A percentile compares a stretch with the other conserved stretches of the same genome.
Evolutionary conservation across 2,888 invertebrate species (phyloP).

Genomic region (Caenorhabditis imperialis): DNA sequence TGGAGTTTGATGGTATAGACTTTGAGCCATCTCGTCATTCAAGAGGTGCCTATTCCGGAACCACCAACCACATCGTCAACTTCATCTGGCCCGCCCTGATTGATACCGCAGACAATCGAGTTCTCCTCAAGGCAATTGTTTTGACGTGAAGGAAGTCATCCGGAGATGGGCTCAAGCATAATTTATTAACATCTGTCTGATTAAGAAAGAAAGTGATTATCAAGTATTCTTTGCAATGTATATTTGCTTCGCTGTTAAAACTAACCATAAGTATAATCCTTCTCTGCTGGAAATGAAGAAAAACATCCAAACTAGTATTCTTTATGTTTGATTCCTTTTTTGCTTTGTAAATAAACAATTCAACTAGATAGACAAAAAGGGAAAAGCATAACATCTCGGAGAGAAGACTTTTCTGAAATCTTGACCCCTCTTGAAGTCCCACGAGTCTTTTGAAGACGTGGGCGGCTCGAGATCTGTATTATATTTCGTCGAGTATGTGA

Average conservation of each 20-base stretch:
- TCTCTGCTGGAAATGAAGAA: no score
- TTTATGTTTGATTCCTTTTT: conserved; percentile 1
- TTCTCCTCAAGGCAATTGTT: conserved; percentile 65
- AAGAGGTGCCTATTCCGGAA: conserved; percentile 50
- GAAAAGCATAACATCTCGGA: conserved; percentile 7
- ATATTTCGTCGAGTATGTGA: no score
- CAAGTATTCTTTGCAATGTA: conserved; percentile 1
- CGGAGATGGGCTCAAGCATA: conserved; percentile 11
- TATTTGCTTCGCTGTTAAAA: no score
- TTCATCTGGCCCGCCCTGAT: conserved; percentile 68
- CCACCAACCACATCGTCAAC: conserved; percentile 49
- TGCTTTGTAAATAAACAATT: conserved; percentile 41
- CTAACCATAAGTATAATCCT: no score
- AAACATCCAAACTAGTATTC: no score
- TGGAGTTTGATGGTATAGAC: conserved; percentile 62
- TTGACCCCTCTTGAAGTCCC: no score
- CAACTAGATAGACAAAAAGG: neutral
- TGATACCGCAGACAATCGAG: conserved; percentile 58
- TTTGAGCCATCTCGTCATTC: conserved; percentile 62
- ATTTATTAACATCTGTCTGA: conserved; percentile 22
- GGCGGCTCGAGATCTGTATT: no score
- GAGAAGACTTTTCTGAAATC: no score
- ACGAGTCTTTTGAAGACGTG: no score
- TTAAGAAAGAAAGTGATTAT: conserved; percentile 25
- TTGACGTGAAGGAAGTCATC: conserved; percentile 55